A percentile compares a stretch with the other conserved stretches of the same genome.
phyloP scores from a whole-genome alignment of 2,888 invertebrate genomes.

The Apamea crenata region DNA sequence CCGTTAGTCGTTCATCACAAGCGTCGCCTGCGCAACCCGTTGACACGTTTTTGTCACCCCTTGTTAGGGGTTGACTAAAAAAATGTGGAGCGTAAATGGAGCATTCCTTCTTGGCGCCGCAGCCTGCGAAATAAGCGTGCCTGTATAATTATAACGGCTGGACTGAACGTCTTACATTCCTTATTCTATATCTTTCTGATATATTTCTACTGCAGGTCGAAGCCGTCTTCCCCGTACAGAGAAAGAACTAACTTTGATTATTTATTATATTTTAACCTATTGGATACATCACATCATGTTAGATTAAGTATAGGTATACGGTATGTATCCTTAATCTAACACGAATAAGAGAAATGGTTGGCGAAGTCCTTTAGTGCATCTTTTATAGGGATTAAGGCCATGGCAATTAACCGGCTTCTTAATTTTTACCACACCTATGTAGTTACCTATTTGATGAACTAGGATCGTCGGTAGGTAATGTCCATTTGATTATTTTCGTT shows the following conservation, averaged over 20 bases:
- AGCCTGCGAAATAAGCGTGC: constrained; percentile 12
- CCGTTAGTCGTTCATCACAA: constrained; percentile 70
- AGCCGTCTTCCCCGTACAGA: not conserved
- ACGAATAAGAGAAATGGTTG: not conserved
- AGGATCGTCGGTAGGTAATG: too few relatives aligned
- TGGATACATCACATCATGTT: too few relatives aligned
- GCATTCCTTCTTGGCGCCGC: constrained; percentile 23
- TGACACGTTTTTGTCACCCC: constrained; percentile 73
- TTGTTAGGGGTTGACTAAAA: constrained; percentile 50
- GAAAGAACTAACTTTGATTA: not conserved
- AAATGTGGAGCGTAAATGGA: constrained; percentile 39
- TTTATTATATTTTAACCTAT: not conserved
- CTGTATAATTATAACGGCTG: not conserved
- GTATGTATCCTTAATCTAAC: not conserved
- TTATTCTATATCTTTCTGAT: not conserved
- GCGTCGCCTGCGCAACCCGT: constrained; percentile 68
- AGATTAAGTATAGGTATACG: too few relatives aligned
- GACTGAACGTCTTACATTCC: too few relatives aligned
- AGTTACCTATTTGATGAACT: too few relatives aligned
- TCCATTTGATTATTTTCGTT: too few relatives aligned
- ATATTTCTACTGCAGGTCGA: not conserved
- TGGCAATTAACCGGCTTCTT: not conserved
- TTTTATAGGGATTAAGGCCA: not conserved
- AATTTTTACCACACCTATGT: not conserved
- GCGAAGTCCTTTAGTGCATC: not conserved